Evolutionary conservation across 1,140 invertebrate species (phyloP).

Genomic region (Tetragnatha versicolor): DNA sequence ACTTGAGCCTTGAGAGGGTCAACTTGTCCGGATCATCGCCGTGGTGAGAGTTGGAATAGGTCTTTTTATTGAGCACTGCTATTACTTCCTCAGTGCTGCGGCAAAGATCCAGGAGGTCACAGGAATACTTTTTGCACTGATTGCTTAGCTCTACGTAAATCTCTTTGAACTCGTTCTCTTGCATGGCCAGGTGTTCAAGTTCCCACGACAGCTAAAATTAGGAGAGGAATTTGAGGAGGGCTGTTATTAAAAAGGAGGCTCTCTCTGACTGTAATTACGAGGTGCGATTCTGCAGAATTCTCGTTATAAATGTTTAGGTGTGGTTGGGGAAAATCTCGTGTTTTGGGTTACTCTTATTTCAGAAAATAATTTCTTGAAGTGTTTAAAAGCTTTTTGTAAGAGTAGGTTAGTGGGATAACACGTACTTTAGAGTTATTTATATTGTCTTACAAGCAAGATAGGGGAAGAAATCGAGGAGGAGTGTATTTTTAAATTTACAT

Average conservation of each 20-base stretch:
- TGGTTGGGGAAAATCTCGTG: too few relatives aligned
- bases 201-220: conserved; percentile 70
- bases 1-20: conserved; percentile 67
- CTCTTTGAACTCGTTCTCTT: conserved; percentile 70
- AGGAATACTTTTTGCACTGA: conserved; percentile 70
- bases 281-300: too few relatives aligned
- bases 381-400: too few relatives aligned
- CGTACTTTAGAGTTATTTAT: too few relatives aligned
- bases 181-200: conserved; percentile 66
- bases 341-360: not conserved
- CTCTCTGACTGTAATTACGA: too few relatives aligned
- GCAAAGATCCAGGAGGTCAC: conserved; percentile 69
- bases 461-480: too few relatives aligned
- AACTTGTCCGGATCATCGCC: conserved; percentile 67
- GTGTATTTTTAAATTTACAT: too few relatives aligned
- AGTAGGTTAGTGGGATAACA: too few relatives aligned
- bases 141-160: conserved; percentile 65
- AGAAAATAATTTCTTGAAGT: not conserved
- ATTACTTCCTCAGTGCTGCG: conserved; percentile 70
- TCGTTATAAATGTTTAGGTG: too few relatives aligned
- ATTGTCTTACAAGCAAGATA: too few relatives aligned
- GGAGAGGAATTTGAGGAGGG: not conserved
- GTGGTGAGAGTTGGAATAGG: conserved; percentile 58
- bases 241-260: not conserved
- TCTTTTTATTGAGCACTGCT: conserved; percentile 64